A percentile compares a stretch with the other conserved stretches of the same genome.
Conservation (phyloP, 1,140 invertebrate genomes). For the Pachyrhynchus sulphureomaculatus region DNA sequence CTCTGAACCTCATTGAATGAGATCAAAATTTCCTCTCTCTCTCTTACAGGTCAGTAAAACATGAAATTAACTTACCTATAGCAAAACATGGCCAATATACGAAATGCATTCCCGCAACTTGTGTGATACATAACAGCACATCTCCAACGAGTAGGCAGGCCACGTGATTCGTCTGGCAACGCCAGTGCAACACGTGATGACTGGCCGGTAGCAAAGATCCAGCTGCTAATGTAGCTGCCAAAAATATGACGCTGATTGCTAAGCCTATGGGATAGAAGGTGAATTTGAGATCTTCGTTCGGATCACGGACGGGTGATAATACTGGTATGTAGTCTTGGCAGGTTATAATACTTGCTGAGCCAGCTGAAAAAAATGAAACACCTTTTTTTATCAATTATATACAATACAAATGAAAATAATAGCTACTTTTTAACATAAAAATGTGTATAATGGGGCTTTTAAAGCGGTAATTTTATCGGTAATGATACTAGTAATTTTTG, state of each 20-base stretch:
- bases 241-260: conserved; percentile 73
- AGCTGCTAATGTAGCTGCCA: conserved; percentile 72
- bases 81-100: conserved; percentile 7
- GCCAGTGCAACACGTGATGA: conserved; percentile 81
- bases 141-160: conserved; percentile 76
- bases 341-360: conserved; percentile 35
- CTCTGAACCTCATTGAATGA: too few species aligned
- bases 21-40: too few species aligned
- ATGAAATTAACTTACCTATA: conserved; percentile 5
- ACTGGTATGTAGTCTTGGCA: conserved; percentile 35
- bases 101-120: conserved; percentile 57
- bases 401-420: background rate
- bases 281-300: conserved; percentile 54
- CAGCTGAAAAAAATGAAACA: conserved; percentile 35
- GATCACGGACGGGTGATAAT: conserved; percentile 32
- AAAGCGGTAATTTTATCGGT: too few species aligned
- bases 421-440: too few species aligned
- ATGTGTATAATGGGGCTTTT: too few species aligned
- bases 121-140: conserved; percentile 72
- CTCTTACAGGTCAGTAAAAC: background rate
- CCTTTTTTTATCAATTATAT: background rate
- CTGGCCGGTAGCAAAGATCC: conserved; percentile 74
- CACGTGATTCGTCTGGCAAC: conserved; percentile 81
- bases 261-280: conserved; percentile 72
- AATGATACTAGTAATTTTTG: too few species aligned